Base-by-base conservation (phyloP, 2,113 vertebrate genomes). In the Tapirus terrestris region DNA sequence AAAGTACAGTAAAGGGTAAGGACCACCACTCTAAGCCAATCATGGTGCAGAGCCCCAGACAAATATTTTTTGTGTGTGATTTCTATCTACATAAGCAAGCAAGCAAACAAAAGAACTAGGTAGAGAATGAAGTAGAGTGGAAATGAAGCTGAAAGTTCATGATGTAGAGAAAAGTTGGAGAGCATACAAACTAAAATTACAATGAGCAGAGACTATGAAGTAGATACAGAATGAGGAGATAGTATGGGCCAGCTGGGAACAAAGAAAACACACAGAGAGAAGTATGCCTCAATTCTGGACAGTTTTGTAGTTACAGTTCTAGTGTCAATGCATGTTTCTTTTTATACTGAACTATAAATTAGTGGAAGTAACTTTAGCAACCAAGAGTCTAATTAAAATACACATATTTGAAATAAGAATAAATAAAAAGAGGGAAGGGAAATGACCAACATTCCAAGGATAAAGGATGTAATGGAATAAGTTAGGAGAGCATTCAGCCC, bases 371-470 rank as follows among this genome's bases (percentile, higher is more conserved):
- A 93, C 51, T 75, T 93, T 89, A 60, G n/a, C 23, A 90, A 75
- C 56, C 29, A 93, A 48, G 45, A 53, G 27, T 85, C 21, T 84
- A 84, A 93, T 94, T 85, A 89, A 75, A 96, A 85, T 31, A 81
- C 21, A 80, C n/a, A 86, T 31, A 63, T 73, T 48, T 90, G 63
- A 86, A 36, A 27, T 36, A 93, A 68, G 39, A 72, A 45, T 67
- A 43, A 96, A 48, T 60, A 16, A 83, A 84, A 93, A 89, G 60
- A 92, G 17, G n/a, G n/a, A 43, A 85, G 16, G 53, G 36, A 72
- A 86, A 31, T 85, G 56, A 8, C 56, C 13, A 80, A 13, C 70
- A 63, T 79, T 90, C n/a, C 6, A 85, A 43, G 45, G 10, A 72
- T 80, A 72, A 80, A 89, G 10, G 39, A 67, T 81, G 13, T 67